Evolutionary conservation across 2,888 invertebrate genomes (phyloP), one percentile per base, ranked within the genome.

Genomic region (Stictocephala bisonia): DNA sequence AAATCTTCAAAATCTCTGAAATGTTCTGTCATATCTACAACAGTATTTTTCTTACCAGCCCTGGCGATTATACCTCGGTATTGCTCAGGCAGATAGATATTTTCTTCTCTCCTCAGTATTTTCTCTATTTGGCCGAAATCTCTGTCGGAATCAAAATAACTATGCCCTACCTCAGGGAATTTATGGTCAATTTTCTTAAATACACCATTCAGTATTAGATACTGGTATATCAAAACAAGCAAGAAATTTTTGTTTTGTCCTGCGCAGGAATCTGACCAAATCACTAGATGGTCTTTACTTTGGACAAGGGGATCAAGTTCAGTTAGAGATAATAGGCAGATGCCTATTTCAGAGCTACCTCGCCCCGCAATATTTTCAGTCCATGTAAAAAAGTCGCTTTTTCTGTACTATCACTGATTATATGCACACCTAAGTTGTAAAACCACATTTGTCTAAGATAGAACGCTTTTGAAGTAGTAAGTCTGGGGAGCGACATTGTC

Each of bases 111-210:
- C 53, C 80, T 74, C 24, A 82, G 66, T 40, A 78, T 74, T 72
- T 81, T 82, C 77, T 82, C 80, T 31, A 81, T 81, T 26, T 78
- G 69, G 40, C 81, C 80, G 78, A 82, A 82, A 78, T 82, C 81
- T 72, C 81, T 31, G 70, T 82, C 81, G 20, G 80, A 81, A 75
- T 82, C 82, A 44, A 82, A 73, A 76, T 79, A 82, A 7, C 78
- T 79, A 77, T 81, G 80, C 13, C 81, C 81, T 26, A 81, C 81
- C 73, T 80, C 81, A 4, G 81, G 81, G 77, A 81, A 82, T 77
- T 82, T 81, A 73, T 82, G 80, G 48, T 81, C 80, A 24, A 80
- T 80, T 11, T 74, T 70, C 73, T 81, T 78, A 73, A 80, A 81
- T 53, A 76, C 72, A 41, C 78, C 78, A 76, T 79, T 81, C 41